phyloP scores from a whole-genome alignment of 2,888 invertebrate species.

The Neoaliturus tenellus region DNA sequence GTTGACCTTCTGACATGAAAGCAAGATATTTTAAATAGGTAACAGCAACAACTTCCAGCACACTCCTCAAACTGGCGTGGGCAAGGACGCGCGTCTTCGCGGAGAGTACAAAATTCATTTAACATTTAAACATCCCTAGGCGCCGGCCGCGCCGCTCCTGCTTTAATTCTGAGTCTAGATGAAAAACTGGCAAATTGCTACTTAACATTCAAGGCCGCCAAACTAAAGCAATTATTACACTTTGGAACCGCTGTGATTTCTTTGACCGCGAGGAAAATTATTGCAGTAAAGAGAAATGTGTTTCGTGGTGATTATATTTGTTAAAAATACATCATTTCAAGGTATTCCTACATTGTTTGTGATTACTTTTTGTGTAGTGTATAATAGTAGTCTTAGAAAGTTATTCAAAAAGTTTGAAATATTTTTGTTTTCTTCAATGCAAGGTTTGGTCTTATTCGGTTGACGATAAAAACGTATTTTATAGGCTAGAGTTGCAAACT shows the following conservation, averaged over 20 bases:
- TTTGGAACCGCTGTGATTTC: not conserved
- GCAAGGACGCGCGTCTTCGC: not conserved
- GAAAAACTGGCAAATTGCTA: conserved; percentile 18
- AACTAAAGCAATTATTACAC: not conserved
- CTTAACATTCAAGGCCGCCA: not conserved
- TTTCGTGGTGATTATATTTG: not conserved
- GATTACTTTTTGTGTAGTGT: too few relatives aligned
- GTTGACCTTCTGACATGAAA: too few relatives aligned
- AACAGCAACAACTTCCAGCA: too few relatives aligned
- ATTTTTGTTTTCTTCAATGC: too few relatives aligned
- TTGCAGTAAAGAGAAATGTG: not conserved
- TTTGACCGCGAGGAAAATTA: not conserved
- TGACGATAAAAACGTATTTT: too few relatives aligned
- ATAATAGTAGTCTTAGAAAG: too few relatives aligned
- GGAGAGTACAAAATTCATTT: not conserved
- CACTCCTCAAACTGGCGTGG: conserved; percentile 3
- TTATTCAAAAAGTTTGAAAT: too few relatives aligned
- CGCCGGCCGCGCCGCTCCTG: not conserved
- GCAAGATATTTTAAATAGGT: too few relatives aligned
- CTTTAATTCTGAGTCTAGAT: not conserved
- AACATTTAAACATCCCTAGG: conserved; percentile 10
- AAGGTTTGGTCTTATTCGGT: too few relatives aligned
- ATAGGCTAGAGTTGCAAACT: too few relatives aligned
- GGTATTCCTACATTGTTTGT: not conserved
- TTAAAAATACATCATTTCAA: not conserved